Conservation (phyloP, 2,888 invertebrate species). For the Eretmocerus hayati region DNA sequence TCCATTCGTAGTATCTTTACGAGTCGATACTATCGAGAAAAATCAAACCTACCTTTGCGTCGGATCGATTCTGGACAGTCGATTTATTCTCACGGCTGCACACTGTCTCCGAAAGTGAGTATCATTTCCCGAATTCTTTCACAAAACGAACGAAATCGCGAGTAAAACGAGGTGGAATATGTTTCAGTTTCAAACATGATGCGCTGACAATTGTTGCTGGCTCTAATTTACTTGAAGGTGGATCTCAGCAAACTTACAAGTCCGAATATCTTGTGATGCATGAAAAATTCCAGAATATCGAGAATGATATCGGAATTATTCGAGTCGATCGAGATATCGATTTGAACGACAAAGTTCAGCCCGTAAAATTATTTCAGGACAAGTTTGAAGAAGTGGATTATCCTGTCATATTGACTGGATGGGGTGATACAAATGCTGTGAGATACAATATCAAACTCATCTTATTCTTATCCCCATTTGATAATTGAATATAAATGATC, state of each 20-base stretch:
- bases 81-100: conserved; percentile 50
- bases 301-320: conserved; percentile 11
- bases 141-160: background rate
- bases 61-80: conserved; percentile 49
- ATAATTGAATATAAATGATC: too few species aligned
- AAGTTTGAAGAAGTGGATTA: conserved; percentile 5
- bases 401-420: conserved; percentile 5
- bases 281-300: background rate
- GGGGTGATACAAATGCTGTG: conserved; percentile 9
- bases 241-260: background rate
- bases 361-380: conserved; percentile 2
- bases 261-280: conserved; percentile 8
- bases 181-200: background rate
- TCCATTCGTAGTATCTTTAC: background rate
- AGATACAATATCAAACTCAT: too few species aligned
- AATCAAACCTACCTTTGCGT: conserved; percentile 46
- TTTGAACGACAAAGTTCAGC: conserved; percentile 9
- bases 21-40: background rate
- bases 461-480: too few species aligned
- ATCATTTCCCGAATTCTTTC: background rate
- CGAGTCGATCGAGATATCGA: conserved; percentile 6
- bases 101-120: conserved; percentile 38
- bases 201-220: background rate
- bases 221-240: conserved; percentile 1
- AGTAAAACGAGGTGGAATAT: background rate